Conservation (phyloP, 2,797 vertebrate genomes). For the Megalops cyprinoides region DNA sequence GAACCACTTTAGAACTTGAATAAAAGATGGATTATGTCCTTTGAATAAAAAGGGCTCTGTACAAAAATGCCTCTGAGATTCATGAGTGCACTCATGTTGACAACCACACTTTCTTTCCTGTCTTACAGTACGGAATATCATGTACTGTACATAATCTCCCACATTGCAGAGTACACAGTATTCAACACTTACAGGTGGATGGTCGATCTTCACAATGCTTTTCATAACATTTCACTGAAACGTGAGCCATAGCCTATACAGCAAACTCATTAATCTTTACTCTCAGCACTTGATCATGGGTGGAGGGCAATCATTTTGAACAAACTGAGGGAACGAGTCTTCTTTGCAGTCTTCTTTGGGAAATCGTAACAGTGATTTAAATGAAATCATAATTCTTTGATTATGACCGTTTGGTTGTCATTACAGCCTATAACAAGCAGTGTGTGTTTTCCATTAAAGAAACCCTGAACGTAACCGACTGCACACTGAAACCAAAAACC, state of each 20-base stretch:
- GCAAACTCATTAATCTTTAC: not conserved
- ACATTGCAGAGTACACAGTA: not conserved
- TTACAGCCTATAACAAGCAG: not conserved
- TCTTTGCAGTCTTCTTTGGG: not conserved
- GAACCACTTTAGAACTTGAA: not conserved
- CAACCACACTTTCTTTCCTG: not conserved
- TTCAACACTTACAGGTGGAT: not conserved
- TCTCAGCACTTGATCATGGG: not conserved
- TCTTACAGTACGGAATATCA: not conserved
- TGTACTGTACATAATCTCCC: not conserved
- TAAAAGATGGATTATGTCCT: not conserved
- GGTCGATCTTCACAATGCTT: not conserved
- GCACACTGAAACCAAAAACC: slow-evolving; percentile 6
- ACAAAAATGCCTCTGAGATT: not conserved
- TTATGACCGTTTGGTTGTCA: not conserved
- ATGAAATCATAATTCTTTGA: not conserved
- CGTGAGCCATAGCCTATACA: not conserved
- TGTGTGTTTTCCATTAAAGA: slow-evolving; percentile 9
- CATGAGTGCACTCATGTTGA: not conserved
- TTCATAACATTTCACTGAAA: not conserved
- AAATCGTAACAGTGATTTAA: not conserved
- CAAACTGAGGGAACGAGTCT: not conserved
- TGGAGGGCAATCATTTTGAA: not conserved
- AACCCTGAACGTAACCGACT: slow-evolving; percentile 4
- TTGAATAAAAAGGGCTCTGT: not conserved